A percentile compares a stretch with the other conserved stretches of the same genome.
Conservation (phyloP, 2,113 vertebrate genomes). For the Limnothrissa miodon region DNA sequence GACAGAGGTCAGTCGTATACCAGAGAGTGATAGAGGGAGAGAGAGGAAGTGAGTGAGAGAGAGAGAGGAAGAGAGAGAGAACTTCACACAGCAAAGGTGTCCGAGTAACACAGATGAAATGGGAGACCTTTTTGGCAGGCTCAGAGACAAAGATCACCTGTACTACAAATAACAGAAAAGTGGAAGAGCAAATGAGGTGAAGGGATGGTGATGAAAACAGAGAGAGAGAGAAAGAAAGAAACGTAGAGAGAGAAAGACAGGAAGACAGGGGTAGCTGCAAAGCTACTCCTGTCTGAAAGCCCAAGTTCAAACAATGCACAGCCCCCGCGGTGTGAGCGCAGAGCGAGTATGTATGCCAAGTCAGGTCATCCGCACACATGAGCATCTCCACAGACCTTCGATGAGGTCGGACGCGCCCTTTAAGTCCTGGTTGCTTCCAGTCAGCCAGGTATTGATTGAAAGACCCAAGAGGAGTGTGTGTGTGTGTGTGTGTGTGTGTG, state of each 20-base stretch:
- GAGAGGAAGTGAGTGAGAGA: neutral
- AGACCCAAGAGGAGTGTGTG: neutral
- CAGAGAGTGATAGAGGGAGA: neutral
- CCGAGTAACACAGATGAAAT: neutral
- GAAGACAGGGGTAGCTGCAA: neutral
- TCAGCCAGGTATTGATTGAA: neutral
- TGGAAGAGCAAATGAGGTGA: slow-evolving; percentile 5
- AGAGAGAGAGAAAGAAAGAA: neutral
- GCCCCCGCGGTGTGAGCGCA: neutral
- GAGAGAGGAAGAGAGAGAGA: neutral
- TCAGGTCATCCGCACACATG: neutral
- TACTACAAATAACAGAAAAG: neutral
- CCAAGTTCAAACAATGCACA: neutral
- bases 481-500: neutral
- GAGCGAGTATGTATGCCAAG: neutral
- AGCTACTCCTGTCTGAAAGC: neutral
- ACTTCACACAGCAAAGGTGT: neutral
- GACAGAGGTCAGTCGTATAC: neutral
- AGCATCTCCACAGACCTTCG: neutral
- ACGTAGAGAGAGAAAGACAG: neutral
- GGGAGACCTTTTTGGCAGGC: neutral
- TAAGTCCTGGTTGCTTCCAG: neutral
- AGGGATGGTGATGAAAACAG: neutral
- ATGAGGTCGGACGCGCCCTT: neutral
- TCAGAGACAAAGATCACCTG: neutral